A percentile compares a stretch with the other conserved stretches of the same genome.
These are phyloP conservation scores for Furcula furcula DNA, from an alignment of 2,888 invertebrate genomes.

Conservation along the genomic window DNA sequence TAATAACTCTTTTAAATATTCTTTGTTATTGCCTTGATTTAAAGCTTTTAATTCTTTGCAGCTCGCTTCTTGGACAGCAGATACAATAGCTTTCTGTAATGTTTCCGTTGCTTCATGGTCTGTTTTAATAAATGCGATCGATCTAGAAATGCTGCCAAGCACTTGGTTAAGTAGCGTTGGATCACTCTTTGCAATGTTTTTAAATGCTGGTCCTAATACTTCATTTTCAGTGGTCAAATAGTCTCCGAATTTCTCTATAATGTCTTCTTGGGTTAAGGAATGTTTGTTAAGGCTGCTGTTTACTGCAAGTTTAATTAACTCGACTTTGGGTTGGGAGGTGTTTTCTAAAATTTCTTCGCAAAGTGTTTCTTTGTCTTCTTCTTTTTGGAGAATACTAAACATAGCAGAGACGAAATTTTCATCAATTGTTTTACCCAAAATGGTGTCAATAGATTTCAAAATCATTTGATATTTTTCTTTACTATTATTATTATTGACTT, in stretches of 20 bases:
- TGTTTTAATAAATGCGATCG: slow-evolving; percentile 81
- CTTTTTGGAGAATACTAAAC: slow-evolving; percentile 73
- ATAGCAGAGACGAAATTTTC: slow-evolving; percentile 73
- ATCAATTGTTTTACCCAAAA: slow-evolving; percentile 73
- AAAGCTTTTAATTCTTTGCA: slow-evolving; percentile 80
- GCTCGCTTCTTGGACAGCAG: slow-evolving; percentile 84
- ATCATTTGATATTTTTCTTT: slow-evolving; percentile 76
- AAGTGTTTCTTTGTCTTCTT: slow-evolving; percentile 72
- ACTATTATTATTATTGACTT: slow-evolving; percentile 72
- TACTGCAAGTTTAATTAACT: slow-evolving; percentile 82
- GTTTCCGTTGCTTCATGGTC: slow-evolving; percentile 85
- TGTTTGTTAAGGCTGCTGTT: slow-evolving; percentile 65
- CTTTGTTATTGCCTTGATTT: slow-evolving; percentile 70
- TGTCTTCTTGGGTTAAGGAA: slow-evolving; percentile 78
- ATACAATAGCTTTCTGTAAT: slow-evolving; percentile 85
- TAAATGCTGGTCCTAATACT: slow-evolving; percentile 83
- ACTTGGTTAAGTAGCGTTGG: slow-evolving; percentile 82
- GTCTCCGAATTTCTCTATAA: slow-evolving; percentile 83
- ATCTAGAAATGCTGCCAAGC: slow-evolving; percentile 82
- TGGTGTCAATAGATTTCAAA: slow-evolving; percentile 75
- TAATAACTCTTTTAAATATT: slow-evolving; percentile 71
- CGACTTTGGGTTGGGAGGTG: slow-evolving; percentile 82
- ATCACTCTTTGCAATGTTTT: slow-evolving; percentile 83
- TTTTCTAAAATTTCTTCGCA: slow-evolving; percentile 76
- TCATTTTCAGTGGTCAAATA: slow-evolving; percentile 84